Base-by-base conservation (phyloP, 2,797 vertebrate genomes). In the Champsocephalus gunnari region DNA sequence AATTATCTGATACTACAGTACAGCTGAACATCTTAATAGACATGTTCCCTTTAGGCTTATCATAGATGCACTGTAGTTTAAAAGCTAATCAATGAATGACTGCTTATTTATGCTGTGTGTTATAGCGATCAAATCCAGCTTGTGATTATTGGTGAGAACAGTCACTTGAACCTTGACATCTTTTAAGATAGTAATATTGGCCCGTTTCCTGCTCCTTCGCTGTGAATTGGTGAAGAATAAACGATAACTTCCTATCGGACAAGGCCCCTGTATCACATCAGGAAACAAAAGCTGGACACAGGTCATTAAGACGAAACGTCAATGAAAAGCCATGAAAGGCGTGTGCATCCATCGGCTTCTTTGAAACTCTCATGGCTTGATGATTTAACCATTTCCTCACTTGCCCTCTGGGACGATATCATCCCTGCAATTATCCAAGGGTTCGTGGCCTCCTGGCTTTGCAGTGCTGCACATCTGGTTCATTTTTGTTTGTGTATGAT, bases 401-500 rank as follows among this genome's bases (percentile, higher is more conserved):
- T 83, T 49, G 43, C 65, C 80, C 60, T 68, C 59, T 56, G 80
- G 84, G 83, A 89, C 79, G 3, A 63, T 64, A 79, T 83, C 65
- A 73, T 76, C 86, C 48, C 51, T 70, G 64, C 79, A 85, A 87
- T 84, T 82, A 84, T 78, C 61, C 73, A 10, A 47, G 57, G 67
- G 71, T 79, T 85, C 47, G 12, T 48, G 77, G 75, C 81, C 80
- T 73, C 69, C n/a, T 75, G 71, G 66, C 51, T 80, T 72, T 70
- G 57, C 63, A 80, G 57, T 3, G 38, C 57, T 68, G 63, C 75
- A 87, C 88, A 91, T 92, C 87, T 92, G 89, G 72, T 87, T 74
- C 44, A 74, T 83, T 75, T 85, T 60, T 71, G 61, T 68, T 81
- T 66, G 32, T 57, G 66, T 55, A 58, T 67, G 65, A 71, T 28